A percentile compares a stretch with the other conserved stretches of the same genome.
phyloP scores from a whole-genome alignment of 35 echinoderm and acorn worm genomes.

The Diadema setosum region DNA sequence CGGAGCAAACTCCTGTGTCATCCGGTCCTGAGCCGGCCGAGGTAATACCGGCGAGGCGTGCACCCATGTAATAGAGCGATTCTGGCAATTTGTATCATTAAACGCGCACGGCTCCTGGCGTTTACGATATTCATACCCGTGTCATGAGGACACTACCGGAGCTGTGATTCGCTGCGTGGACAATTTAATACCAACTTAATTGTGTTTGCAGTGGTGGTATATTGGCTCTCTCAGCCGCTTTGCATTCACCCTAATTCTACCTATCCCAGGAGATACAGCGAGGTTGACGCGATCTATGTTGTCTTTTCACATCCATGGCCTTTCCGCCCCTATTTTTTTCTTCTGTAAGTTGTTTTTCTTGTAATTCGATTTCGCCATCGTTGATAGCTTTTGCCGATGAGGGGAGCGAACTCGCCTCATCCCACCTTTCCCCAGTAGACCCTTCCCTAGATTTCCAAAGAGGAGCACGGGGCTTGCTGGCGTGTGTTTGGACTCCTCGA shows the following conservation, averaged over 20 bases:
- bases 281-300: slow-evolving; percentile 11
- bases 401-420: not conserved
- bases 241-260: slow-evolving; percentile 15
- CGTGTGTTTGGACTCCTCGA: not conserved
- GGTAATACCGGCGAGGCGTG: too few species aligned
- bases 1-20: too few species aligned
- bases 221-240: not conserved
- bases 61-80: too few species aligned
- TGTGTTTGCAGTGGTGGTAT: not conserved
- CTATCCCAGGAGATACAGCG: not conserved
- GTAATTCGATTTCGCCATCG: slow-evolving; percentile 20
- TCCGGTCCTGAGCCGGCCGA: too few species aligned
- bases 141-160: not conserved
- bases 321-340: not conserved
- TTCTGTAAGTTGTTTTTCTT: slow-evolving; percentile 8
- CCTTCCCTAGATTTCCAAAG: not conserved
- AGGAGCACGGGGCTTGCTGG: not conserved
- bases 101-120: not conserved
- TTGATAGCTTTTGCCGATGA: not conserved
- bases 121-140: slow-evolving; percentile 16
- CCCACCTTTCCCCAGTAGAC: not conserved
- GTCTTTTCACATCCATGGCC: slow-evolving; percentile 17
- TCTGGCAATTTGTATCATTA: not conserved
- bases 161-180: not conserved
- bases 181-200: slow-evolving; percentile 31